Base-by-base conservation (phyloP, 2,888 invertebrate genomes). In the Fragum fragum region DNA sequence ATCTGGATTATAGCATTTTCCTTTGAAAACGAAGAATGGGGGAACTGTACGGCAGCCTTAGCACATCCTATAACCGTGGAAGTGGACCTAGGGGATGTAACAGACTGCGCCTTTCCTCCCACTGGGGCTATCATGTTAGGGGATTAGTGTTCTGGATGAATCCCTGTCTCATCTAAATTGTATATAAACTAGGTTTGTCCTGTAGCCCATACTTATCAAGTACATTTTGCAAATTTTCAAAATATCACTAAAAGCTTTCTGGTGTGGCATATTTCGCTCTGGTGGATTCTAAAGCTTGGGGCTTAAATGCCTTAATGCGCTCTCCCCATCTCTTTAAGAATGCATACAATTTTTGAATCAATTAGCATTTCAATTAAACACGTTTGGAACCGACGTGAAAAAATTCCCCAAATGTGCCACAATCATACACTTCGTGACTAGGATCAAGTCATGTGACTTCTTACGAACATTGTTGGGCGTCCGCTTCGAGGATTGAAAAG, bases 1-100 rank as follows among this genome's bases (percentile, higher is more conserved):
- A 16, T 76, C 59, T n/a, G 36, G 29, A 29, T 59, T 61, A 23
- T 21, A 63, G 3, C 70, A n/a, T 26, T 72, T 63, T 18, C 47
- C 47, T 47, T 5, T 47, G 18, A 47, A 47, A 18, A 47, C 16
- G n/a, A 47, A 47, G n/a, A 47, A 47, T 18, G 47, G 47, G 3
- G 47, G 61, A 52, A 47, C 32, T n/a, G 52, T 52, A 61, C 14
- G 75, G 74, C 75, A 70, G 79, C 74, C 53, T 75, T 79, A n/a
- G 57, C 47, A 47, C 47, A 47, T 9, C 47, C 47, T 14, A 47
- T 47, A 3, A 47, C n/a, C 14, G 47, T 47, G 3, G 47, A 9
- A 9, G 47, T 18, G n/a, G 47, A 47, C 14, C n/a, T 47, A 2
- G 47, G 47, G 47, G 14, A 47, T 18, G 47, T 47, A 1, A 47